Evolutionary conservation across 2,888 invertebrate species (phyloP).

Genomic region (Caenorhabditis auriculariae): DNA sequence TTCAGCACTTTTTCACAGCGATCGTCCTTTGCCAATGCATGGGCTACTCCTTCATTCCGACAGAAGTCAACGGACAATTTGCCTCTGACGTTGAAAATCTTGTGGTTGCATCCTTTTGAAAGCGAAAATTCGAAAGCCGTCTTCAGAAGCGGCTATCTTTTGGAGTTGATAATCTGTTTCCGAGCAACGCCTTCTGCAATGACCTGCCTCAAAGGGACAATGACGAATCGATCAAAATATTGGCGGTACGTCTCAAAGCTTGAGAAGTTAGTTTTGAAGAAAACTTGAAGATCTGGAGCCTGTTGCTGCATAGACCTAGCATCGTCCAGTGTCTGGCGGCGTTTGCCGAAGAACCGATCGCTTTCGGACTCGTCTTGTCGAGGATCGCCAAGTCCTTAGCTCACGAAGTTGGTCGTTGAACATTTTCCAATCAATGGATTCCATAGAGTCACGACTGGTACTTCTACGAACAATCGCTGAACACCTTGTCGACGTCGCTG

Average conservation of each 20-base stretch:
- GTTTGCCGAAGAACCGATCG: constrained; percentile 52
- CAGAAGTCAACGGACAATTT: constrained; percentile 44
- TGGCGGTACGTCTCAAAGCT: constrained; percentile 16
- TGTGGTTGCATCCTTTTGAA: constrained; percentile 29
- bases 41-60: constrained; percentile 46
- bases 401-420: constrained; percentile 27
- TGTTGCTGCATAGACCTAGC: constrained; percentile 48
- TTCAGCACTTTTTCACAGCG: constrained; percentile 56
- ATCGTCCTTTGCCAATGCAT: constrained; percentile 55
- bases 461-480: constrained; percentile 54
- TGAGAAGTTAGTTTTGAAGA: background rate
- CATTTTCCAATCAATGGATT: background rate
- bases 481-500: constrained; percentile 36
- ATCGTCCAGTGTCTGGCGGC: constrained; percentile 54
- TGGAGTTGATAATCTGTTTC: constrained; percentile 50
- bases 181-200: constrained; percentile 39
- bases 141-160: constrained; percentile 48
- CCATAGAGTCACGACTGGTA: constrained; percentile 55
- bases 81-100: constrained; percentile 45
- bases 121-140: background rate
- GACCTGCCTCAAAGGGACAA: constrained; percentile 36
- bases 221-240: constrained; percentile 38
- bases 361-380: constrained; percentile 48
- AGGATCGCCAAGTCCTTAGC: constrained; percentile 48
- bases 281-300: constrained; percentile 46